A percentile compares a stretch with the other conserved stretches of the same genome.
phyloP scores from a whole-genome alignment of 2,797 vertebrate species.

The Phoeniculus purpureus region DNA sequence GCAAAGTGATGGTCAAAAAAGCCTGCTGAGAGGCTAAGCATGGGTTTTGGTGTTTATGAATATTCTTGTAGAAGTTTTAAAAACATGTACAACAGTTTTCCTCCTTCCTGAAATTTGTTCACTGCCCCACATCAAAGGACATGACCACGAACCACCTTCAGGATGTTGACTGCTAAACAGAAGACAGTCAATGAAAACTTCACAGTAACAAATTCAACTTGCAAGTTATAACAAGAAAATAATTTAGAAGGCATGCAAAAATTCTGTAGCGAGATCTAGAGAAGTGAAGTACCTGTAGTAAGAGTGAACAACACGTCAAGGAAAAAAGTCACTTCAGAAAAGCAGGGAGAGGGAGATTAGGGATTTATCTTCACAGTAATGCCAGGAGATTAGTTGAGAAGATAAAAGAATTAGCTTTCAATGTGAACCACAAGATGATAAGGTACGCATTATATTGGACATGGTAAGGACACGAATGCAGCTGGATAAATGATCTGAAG shows the following conservation, averaged over 20 bases:
- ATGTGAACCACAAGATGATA: slow-evolving; percentile 64
- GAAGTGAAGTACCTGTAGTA: slow-evolving; percentile 35
- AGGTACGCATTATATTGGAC: slow-evolving; percentile 67
- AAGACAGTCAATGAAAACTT: background rate
- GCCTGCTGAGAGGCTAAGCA: background rate
- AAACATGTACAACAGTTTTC: background rate
- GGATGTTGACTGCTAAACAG: background rate
- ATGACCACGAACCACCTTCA: rapidly evolving
- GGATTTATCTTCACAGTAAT: slow-evolving; percentile 71
- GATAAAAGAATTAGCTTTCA: slow-evolving; percentile 72
- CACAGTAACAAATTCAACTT: background rate
- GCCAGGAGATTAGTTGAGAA: slow-evolving; percentile 69
- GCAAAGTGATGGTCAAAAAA: background rate
- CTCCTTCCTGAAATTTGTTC: background rate
- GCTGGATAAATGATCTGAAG: slow-evolving; percentile 67
- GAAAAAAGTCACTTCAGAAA: slow-evolving; percentile 70
- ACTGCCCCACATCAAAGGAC: background rate
- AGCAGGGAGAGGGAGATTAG: slow-evolving; percentile 63
- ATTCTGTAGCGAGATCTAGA: slow-evolving; percentile 12
- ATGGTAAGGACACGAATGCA: slow-evolving; percentile 65
- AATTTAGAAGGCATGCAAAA: slow-evolving; percentile 27
- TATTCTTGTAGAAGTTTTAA: background rate
- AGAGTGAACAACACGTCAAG: slow-evolving; percentile 60
- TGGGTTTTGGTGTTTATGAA: background rate
- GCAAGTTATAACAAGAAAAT: background rate